Evolutionary conservation across 2,797 vertebrate species (phyloP), one percentile per base, ranked within the genome.

Genomic region (Paguma larvata): DNA sequence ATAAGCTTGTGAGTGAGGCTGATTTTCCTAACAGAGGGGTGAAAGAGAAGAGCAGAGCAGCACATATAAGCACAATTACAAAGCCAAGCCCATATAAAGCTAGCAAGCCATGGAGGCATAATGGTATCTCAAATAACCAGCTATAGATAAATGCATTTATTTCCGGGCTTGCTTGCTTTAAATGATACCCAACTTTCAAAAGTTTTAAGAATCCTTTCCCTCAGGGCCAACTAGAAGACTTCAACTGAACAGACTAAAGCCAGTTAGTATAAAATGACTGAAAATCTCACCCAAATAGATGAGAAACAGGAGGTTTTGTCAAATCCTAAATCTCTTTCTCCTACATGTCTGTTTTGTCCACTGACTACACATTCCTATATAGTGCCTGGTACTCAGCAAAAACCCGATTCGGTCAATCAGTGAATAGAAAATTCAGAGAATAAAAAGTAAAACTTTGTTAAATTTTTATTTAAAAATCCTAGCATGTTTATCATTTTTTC

Each of bases 391-490:
- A 93, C 32, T 72, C 0, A 75, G 38, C 5, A 91, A 56, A 21
- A 67, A 94, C 38, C 19, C 13, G 48, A 51, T 34, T 86, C 48
- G 62, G 0, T 91, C 1, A 56, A 41, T 82, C 67, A 86, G 38
- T 48, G 34, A 48, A n/a, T 73, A 82, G 18, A 3, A 63, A 23
- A 89, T 30, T 38, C 2, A 82, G 23, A 95, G 59, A 77, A 13
- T 12, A 67, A 27, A 93, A 90, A 70, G 34, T 70, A 72, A 70
- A 85, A 63, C 5, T 34, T 80, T 65, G 53, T 79, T 85, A 32
- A 72, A 59, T 62, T 63, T 51, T 73, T 14, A 41, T 94, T 86
- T 23, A 92, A 92, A 94, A 89, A 13, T 21, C 67, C 25, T 86
- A 51, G 7, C 12, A 72, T 84, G 15, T 62, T 78, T 89, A 68